Percentiles rank a stretch among this genome's conserved stretches.
Conservation (phyloP, 2,113 vertebrate species). For the Sinocyclocheilus grahami region DNA sequence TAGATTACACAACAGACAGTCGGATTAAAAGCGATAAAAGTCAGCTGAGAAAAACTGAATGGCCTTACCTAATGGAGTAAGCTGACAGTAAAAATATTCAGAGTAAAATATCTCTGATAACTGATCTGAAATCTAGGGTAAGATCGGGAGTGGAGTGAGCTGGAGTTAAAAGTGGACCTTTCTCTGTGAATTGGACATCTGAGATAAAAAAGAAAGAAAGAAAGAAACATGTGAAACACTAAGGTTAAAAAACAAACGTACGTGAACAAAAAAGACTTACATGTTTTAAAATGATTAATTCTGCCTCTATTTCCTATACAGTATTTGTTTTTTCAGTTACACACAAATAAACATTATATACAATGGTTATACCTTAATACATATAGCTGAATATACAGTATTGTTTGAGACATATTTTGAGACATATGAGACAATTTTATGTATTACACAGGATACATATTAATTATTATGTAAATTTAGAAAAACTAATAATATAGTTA, state of each 20-base stretch:
- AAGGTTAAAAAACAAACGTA: background rate
- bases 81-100: background rate
- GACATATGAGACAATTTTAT: background rate
- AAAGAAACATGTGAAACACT: background rate
- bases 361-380: background rate
- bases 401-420: background rate
- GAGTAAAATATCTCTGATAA: constrained; percentile 13
- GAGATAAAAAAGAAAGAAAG: background rate
- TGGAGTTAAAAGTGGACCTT: background rate
- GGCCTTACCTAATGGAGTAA: constrained; percentile 10
- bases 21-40: constrained; percentile 18
- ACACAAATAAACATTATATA: background rate
- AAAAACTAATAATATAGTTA: background rate
- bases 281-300: background rate
- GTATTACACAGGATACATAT: background rate
- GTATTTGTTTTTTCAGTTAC: background rate
- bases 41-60: constrained; percentile 6
- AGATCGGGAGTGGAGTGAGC: background rate
- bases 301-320: background rate
- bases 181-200: background rate
- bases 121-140: background rate
- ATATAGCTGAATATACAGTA: background rate
- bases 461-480: background rate
- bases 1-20: constrained; percentile 19
- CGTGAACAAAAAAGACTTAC: background rate